Evolutionary conservation across 2,888 invertebrate genomes (phyloP).

Genomic region (Eupithecia subumbrata): DNA sequence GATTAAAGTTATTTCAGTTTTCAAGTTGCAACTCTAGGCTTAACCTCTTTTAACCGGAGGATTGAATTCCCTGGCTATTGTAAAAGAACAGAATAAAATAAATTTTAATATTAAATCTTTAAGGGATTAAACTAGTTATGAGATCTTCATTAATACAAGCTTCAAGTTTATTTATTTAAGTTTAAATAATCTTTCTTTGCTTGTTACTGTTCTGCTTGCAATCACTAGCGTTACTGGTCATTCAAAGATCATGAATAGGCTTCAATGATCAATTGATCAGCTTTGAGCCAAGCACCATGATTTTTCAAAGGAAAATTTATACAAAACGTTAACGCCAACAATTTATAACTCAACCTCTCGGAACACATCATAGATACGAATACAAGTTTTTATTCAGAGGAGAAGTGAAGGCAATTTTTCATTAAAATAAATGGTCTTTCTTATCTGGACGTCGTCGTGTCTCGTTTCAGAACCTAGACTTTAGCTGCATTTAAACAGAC

Average conservation of each 20-base stretch:
- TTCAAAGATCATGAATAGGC: not conserved
- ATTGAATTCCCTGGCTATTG: not conserved
- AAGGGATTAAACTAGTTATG: not conserved
- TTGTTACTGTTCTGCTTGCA: not conserved
- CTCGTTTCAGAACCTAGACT: conserved; percentile 40
- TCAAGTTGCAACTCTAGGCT: not conserved
- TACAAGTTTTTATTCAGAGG: conserved; percentile 49
- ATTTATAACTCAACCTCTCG: conserved; percentile 48
- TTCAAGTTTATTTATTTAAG: not conserved
- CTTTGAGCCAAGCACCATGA: not conserved
- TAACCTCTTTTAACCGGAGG: not conserved
- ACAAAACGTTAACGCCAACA: not conserved
- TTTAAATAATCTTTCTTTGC: not conserved
- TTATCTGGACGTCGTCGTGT: conserved; percentile 59
- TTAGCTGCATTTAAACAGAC: conserved; percentile 17
- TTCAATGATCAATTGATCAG: not conserved
- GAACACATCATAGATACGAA: conserved; percentile 50
- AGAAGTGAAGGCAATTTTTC: conserved; percentile 60
- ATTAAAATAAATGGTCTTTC: conserved; percentile 64
- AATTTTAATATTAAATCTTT: not conserved
- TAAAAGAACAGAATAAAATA: not conserved
- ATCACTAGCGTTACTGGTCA: not conserved
- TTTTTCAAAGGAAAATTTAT: not conserved
- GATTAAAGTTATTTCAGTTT: not conserved
- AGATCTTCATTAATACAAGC: not conserved